Evolutionary conservation across 1,140 invertebrate species (phyloP).

Genomic region (Halyomorpha halys): DNA sequence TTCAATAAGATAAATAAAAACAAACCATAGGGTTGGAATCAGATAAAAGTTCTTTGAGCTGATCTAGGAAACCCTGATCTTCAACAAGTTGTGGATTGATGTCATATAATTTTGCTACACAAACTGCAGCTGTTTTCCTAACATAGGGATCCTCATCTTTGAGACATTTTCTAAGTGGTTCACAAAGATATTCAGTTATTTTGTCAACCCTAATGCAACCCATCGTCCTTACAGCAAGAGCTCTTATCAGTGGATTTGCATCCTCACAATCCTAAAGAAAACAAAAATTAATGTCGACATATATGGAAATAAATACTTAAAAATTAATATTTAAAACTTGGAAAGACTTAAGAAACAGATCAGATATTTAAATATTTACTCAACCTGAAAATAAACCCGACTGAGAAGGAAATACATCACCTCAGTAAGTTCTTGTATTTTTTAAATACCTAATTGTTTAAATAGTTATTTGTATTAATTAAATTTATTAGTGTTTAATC

Average conservation of each 20-base stretch:
- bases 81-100: slow-evolving; percentile 96
- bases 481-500: no score
- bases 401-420: no score
- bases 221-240: slow-evolving; percentile 98
- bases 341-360: no score
- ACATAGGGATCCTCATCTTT: slow-evolving; percentile 99
- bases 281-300: slow-evolving; percentile 1
- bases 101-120: slow-evolving; percentile 98
- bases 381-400: no score
- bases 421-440: no score
- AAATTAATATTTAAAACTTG: no score
- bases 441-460: no score
- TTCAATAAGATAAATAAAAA: slow-evolving; percentile 1
- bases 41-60: slow-evolving; percentile 90
- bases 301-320: neutral
- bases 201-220: slow-evolving; percentile 99
- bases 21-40: slow-evolving; percentile 99
- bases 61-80: slow-evolving; percentile 96
- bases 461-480: no score
- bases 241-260: slow-evolving; percentile 96
- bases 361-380: no score
- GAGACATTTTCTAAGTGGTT: slow-evolving; percentile 94
- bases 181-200: slow-evolving; percentile 99
- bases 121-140: slow-evolving; percentile 97
- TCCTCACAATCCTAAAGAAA: slow-evolving; percentile 95